Conservation (phyloP, 1,140 invertebrate genomes). For the honey bee (Apis mellifera) region DNA sequence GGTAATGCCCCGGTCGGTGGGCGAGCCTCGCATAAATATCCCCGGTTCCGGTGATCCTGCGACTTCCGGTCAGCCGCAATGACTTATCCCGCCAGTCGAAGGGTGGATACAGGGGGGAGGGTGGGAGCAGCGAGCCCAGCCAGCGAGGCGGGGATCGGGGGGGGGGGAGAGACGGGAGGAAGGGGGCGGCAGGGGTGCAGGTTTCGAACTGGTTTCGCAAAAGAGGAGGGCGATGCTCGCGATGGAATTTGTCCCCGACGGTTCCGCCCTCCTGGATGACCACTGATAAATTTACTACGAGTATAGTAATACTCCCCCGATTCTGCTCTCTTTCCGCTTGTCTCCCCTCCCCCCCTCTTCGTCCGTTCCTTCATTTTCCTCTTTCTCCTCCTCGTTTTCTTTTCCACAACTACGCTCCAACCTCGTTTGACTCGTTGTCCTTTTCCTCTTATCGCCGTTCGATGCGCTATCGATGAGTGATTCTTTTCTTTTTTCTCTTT, state of each 20-base stretch:
- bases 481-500: too few relatives aligned
- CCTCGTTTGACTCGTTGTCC: too few relatives aligned
- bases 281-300: slow-evolving; percentile 76
- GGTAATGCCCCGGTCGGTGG: slow-evolving; percentile 80
- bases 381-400: not conserved
- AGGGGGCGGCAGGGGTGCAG: slow-evolving; percentile 19
- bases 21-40: slow-evolving; percentile 81
- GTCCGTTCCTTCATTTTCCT: not conserved
- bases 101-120: slow-evolving; percentile 23
- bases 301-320: slow-evolving; percentile 40
- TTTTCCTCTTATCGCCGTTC: not conserved
- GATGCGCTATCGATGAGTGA: too few relatives aligned
- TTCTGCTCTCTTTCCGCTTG: slow-evolving; percentile 42
- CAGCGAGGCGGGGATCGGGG: slow-evolving; percentile 38
- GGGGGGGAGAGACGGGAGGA: not conserved
- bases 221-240: slow-evolving; percentile 73
- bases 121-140: slow-evolving; percentile 42
- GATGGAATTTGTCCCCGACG: slow-evolving; percentile 74
- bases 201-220: slow-evolving; percentile 59
- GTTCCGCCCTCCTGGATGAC: slow-evolving; percentile 72
- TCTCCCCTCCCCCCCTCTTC: not conserved
- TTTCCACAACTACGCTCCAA: too few relatives aligned
- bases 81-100: slow-evolving; percentile 71
- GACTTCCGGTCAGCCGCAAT: slow-evolving; percentile 78
- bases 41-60: slow-evolving; percentile 80